Evolutionary conservation across 30 jellyfish, hydroid and myxozoan species (phyloP), one percentile per base, ranked within the genome.

Genomic region (Rhopilema esculentum): DNA sequence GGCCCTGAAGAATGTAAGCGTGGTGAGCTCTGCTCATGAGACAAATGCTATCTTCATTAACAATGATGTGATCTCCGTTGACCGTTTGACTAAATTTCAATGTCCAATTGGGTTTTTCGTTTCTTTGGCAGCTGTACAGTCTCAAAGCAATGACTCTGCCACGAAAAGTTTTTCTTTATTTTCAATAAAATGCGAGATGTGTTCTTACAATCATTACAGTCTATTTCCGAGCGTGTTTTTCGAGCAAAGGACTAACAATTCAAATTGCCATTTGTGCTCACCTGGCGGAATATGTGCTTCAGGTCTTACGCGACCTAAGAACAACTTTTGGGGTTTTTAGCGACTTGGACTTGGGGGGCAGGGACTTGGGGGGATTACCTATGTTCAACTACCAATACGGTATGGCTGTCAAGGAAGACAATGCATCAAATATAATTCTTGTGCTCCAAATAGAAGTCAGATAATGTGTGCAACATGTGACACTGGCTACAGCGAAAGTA

Each of bases 381-480:
- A 25, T 49, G 70, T 77, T 25, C 88, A 51, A 6, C 61, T 77
- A 50, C 87, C 87, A 77, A 52, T 21, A 15, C 61, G 75, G 23
- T 77, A 51, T 50, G 87, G 87, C 63, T 77, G 87, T 75, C 68
- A n/a, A 24, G 87, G 75, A 22, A 57, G 0, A 23, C n/a, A 51
- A 4, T 77, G 87, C 75, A 65, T 23, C 25, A 49, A 1, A 18
- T 53, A 17, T 62, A 62, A 53, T 62, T 73, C 84, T 1, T 73
- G 84, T 73, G 84, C 68, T 1, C 52, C 29, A 28, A 57, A 65
- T 32, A 50, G 89, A 19, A 67, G 24, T n/a, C 69, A 48, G 24
- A 33, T 63, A 33, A 27, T 53, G 24, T 79, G 89, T 62, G 75
- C 79, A 23, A 27, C 20, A 21, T 79, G 78, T 67, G 20, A 0